Evolutionary conservation across 2,113 vertebrate species (phyloP), one percentile per base, ranked within the genome.

Genomic region (Oncorhynchus masou): DNA sequence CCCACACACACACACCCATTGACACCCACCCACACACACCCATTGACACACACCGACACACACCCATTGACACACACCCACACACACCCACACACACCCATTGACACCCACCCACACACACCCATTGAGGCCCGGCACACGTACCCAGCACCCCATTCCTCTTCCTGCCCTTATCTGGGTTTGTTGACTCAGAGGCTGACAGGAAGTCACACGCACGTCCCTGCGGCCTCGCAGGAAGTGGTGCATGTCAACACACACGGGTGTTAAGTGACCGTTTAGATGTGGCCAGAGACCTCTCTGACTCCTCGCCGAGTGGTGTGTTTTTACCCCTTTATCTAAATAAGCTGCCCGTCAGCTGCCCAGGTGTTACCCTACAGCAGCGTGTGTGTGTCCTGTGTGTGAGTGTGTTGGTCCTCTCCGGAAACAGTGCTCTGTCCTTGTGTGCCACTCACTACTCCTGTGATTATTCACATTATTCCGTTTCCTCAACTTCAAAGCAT

Each of bases 161-260:
- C 75, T 82, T 87, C 89, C 88, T 86, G 79, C 79, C 74, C 78
- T 34, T 0, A 70, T 78, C 15, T n/a, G 78, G 12, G 20, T 51
- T 69, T 92, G 88, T 92, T 91, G 89, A 92, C 86, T 86, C 89
- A 92, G 89, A 31, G 2, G 60, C 31, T 73, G 59, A 68, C 24
- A 86, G 87, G 89, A 92, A 90, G 86, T 86, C 75, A 0, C 84
- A 22, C 67, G 66, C 81, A 54, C 8, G 74, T 65, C 51, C 1
- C 79, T 9, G 74, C 25, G 2, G 68, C 45, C 78, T 45, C 16
- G 9, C 79, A 90, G 89, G 88, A 90, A 89, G 48, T 39, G 39
- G 39, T 9, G 39, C 8, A 8, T 39, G 39, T 24, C 2, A 64
- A 0, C 0, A 80, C 27, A 27, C 81, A 78, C 69, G 22, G 74